These are phyloP conservation scores for Fragum whitleyi DNA, from an alignment of 2,888 invertebrate species.

Conservation along the genomic window DNA sequence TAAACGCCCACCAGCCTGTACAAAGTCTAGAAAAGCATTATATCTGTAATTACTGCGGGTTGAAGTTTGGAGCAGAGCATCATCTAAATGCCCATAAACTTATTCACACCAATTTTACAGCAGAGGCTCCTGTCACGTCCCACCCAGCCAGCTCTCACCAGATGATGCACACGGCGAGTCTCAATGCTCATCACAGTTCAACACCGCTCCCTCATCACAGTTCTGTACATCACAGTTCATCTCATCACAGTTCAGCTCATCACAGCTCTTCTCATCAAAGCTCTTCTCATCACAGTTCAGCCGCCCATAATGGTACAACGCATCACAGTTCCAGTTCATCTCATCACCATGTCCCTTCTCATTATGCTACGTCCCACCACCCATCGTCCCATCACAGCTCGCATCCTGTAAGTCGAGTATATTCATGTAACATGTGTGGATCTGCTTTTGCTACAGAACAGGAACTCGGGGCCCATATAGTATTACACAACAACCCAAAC, in stretches of 20 bases:
- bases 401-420: not conserved
- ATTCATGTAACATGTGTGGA: constrained; percentile 15
- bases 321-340: not conserved
- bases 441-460: not conserved
- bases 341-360: not conserved
- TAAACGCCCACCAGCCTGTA: constrained; percentile 8
- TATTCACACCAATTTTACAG: constrained; percentile 17
- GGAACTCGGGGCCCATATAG: not conserved
- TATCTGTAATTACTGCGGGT: constrained; percentile 20
- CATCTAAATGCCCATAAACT: constrained; percentile 19
- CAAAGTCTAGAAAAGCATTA: constrained; percentile 14
- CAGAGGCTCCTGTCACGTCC: constrained; percentile 7
- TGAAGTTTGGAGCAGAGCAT: constrained; percentile 21
- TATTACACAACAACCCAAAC: constrained; percentile 14
- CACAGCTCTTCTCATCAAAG: not conserved
- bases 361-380: not conserved
- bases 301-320: not conserved
- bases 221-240: not conserved
- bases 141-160: constrained; percentile 12
- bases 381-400: not conserved
- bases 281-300: not conserved
- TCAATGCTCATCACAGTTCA: not conserved
- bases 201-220: not conserved
- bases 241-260: not conserved
- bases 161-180: constrained; percentile 4